phyloP scores from a whole-genome alignment of 2,113 vertebrate genomes.

The Laterallus jamaicensis region DNA sequence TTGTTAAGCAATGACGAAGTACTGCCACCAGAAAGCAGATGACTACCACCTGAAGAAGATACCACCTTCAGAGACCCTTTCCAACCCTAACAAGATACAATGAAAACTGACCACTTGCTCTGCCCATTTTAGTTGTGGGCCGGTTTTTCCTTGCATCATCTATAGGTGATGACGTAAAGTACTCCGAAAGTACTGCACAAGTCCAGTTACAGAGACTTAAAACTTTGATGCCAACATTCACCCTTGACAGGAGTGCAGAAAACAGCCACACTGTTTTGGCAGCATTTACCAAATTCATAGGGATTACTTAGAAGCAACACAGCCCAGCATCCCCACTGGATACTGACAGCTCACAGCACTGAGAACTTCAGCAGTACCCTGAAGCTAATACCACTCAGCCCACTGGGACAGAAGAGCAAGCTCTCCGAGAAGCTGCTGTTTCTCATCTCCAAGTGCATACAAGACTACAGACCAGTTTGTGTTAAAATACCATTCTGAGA shows the following conservation, averaged over 20 bases:
- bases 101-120: background rate
- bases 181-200: background rate
- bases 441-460: background rate
- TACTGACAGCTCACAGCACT: background rate
- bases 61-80: background rate
- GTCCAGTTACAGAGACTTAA: background rate
- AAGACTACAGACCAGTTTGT: background rate
- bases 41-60: background rate
- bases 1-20: background rate
- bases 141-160: background rate
- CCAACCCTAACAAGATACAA: background rate
- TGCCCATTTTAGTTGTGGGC: background rate
- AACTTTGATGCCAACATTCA: background rate
- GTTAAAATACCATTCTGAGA: background rate
- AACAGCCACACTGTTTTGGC: background rate
- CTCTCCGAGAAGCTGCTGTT: background rate
- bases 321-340: background rate
- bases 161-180: background rate
- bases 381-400: background rate
- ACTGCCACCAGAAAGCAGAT: background rate
- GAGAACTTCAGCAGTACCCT: background rate
- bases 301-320: background rate
- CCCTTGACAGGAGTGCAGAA: background rate
- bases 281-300: background rate
- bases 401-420: background rate